Evolutionary conservation across 2,888 invertebrate genomes (phyloP), one percentile per base, ranked within the genome.

Genomic region (Coelinius sp.): DNA sequence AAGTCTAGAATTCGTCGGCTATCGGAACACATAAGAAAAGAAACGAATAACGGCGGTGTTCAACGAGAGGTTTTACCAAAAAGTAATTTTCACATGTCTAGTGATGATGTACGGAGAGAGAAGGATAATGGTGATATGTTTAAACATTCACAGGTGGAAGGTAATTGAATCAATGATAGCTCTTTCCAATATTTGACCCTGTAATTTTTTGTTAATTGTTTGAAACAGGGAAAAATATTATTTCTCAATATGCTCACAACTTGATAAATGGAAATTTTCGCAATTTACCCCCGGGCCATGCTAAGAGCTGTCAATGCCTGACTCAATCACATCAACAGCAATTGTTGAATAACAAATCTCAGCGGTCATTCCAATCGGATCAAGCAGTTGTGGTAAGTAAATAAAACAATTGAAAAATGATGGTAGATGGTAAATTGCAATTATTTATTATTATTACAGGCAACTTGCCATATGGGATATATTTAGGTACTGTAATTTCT

Each of bases 401-500:
- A n/a, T 31, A 4, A 38, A n/a, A 59, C 35, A 59, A 14, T 31
- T 14, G 0, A 12, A 7, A 17, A n/a, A 25, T 35, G 20, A 62
- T 59, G 70, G 75, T 77, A n/a, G n/a, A n/a, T n/a, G n/a, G 77
- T 81, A 80, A 83, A 82, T 76, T 65, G 71, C 78, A 70, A 77
- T 85, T 83, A 79, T n/a, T n/a, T n/a, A n/a, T n/a, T 86, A 74
- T 86, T 82, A 79, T 86, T 87, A 76, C 86, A 87, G 86, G 84
- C 84, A 75, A 85, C 86, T 77, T 85, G 85, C 82, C 85, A 82
- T 79, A 82, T 85, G 82, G 86, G 83, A 85, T 85, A 82, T 81
- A 79, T 84, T 84, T 87, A 87, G 87, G 86, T 86, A 86, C 81
- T 80, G 86, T 86, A 84, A 81, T 77, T 77, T 76, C 62, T 56